A percentile compares a stretch with the other conserved stretches of the same genome.
Evolutionary conservation across 1,140 invertebrate genomes (phyloP).

Genomic region (Dendrolimus kikuchii): DNA sequence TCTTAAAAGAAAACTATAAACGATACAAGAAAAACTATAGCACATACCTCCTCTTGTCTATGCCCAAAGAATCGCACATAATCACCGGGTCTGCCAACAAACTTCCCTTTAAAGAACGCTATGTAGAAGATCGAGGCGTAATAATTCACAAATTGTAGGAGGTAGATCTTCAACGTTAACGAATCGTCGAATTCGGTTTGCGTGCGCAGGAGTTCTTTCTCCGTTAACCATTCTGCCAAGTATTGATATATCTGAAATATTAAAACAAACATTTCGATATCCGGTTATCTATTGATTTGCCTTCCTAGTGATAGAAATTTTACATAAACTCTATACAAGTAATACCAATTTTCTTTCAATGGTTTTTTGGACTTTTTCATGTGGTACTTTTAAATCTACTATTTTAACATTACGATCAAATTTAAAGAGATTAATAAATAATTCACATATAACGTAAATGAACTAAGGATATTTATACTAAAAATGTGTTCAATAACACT

Average conservation of each 20-base stretch:
- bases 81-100: conserved; percentile 86
- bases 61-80: conserved; percentile 84
- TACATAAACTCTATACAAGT: too few relatives aligned
- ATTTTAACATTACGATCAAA: too few relatives aligned
- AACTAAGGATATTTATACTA: too few relatives aligned
- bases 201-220: conserved; percentile 94
- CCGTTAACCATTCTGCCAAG: conserved; percentile 93
- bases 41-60: conserved; percentile 86
- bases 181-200: conserved; percentile 99
- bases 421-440: too few relatives aligned
- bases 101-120: conserved; percentile 97
- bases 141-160: conserved; percentile 98
- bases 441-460: too few relatives aligned
- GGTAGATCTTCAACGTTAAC: conserved; percentile 96
- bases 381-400: too few relatives aligned
- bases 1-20: too few relatives aligned
- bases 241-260: conserved; percentile 84
- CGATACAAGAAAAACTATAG: conserved; percentile 7
- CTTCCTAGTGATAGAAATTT: too few relatives aligned
- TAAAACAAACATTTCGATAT: not conserved
- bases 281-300: too few relatives aligned
- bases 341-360: too few relatives aligned
- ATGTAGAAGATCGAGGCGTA: conserved; percentile 99
- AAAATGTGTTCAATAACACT: too few relatives aligned
- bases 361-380: too few relatives aligned